Conservation (phyloP, 2,888 invertebrate genomes). For the Drosophila meridiana region DNA sequence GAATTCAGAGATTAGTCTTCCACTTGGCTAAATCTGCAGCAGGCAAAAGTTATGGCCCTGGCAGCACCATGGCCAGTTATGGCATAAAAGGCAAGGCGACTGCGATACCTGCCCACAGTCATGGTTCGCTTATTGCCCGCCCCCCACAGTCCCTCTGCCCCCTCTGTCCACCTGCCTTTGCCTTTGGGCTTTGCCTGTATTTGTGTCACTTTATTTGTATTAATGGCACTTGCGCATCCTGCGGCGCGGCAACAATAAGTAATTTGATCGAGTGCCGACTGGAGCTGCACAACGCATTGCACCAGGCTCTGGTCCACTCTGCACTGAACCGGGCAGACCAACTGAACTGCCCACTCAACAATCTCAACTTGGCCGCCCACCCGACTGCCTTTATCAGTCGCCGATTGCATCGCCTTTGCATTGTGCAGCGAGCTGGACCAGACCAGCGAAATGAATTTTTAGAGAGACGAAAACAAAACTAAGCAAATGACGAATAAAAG, state of each 20-base stretch:
- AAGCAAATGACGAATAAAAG: background rate
- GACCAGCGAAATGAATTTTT: conserved; percentile 66
- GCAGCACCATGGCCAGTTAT: conserved; percentile 42
- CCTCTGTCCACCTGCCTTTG: background rate
- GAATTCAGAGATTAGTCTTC: conserved; percentile 80
- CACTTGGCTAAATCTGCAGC: conserved; percentile 79
- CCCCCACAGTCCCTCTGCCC: background rate
- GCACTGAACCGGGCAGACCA: background rate
- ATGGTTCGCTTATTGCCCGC: conserved; percentile 1
- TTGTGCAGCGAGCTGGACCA: conserved; percentile 60
- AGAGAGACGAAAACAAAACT: conserved; percentile 9
- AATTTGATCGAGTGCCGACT: conserved; percentile 74
- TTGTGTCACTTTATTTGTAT: conserved; percentile 80
- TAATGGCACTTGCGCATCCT: conserved; percentile 79
- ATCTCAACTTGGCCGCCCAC: background rate
- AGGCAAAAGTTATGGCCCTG: conserved; percentile 71
- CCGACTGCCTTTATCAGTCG: conserved; percentile 24
- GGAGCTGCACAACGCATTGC: conserved; percentile 27
- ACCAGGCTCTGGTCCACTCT: conserved; percentile 11
- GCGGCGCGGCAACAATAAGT: conserved; percentile 77
- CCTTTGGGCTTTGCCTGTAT: conserved; percentile 48
- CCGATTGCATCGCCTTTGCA: conserved; percentile 54
- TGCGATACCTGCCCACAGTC: conserved; percentile 55
- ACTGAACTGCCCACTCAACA: background rate
- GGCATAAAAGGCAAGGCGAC: conserved; percentile 46